Base-by-base conservation (phyloP, 1,140 invertebrate species). In the Chironomus tepperi region DNA sequence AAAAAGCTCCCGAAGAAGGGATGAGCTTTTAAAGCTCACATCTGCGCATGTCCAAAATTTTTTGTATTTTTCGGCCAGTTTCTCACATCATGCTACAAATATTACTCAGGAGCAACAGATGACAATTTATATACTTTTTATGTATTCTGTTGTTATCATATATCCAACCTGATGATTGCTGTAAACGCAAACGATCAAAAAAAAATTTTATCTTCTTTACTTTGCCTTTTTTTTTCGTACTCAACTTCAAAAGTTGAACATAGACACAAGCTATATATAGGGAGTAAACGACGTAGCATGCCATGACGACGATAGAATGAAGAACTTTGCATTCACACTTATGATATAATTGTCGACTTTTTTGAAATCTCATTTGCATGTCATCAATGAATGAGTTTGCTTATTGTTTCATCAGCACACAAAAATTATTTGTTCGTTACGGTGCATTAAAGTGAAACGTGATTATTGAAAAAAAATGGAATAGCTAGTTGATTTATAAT, bases 71-170 rank as follows among this genome's bases (percentile, higher is more conserved):
- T 57, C 47, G 47, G 47, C 12, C 47, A 57, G 47, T 57, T 57
- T 57, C 47, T 57, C 47, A 47, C 43, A 57, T 57, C 47, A n/a
- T 57, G 47, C n/a, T 34, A 34, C 5, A 34, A 34, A 34, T 34
- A 34, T 34, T 34, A 34, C 24, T 34, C 24, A 34, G n/a, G 47
- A 12, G 47, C 47, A 57, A 57, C 47, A 57, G 47, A 57, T 57
- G 47, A 57, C 47, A 57, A 57, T 15, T 57, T n/a, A 57, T 57
- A 57, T n/a, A 57, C 12, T 57, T 57, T 57, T 57, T 57, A 57
- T 57, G 47, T 57, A 57, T 15, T 57, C n/a, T 57, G 47, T 57
- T 57, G 47, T 57, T 57, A n/a, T 57, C n/a, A 57, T 57, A n/a
- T n/a, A 12, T n/a, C n/a, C 47, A 15, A 57, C 47, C 47, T 57